Base-by-base conservation (phyloP, 2,797 vertebrate species). In the Gouania willdenowi region DNA sequence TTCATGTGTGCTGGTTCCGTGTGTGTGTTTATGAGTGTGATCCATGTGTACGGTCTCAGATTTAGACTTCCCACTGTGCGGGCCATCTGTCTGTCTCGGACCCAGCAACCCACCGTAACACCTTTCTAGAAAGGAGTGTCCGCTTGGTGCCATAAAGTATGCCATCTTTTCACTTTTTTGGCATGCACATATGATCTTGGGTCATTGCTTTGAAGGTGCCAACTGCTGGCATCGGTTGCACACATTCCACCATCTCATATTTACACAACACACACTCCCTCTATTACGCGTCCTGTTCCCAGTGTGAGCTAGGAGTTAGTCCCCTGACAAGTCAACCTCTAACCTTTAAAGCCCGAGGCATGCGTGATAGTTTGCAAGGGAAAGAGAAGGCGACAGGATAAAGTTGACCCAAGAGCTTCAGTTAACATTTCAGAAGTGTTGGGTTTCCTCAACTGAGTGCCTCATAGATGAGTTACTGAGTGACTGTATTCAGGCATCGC, bases 81-180 rank as follows among this genome's bases (percentile, higher is more conserved):
- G 61, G 43, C 83, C 85, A 85, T 87, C 83, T 84, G 85, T 75
- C 64, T 72, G 80, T 77, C 75, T 76, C 71, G 83, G 78, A 82
- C 71, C 77, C 75, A 63, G 59, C 61, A 52, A 60, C 64, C 67
- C 65, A 57, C 72, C 70, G 45, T 71, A 77, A 78, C 71, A 75
- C 71, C 68, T 75, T 60, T n/a, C n/a, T 57, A 66, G 39, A 55
- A 10, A 41, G 33, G 57, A 48, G 61, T 29, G 50, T 44, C 45
- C 39, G 25, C 41, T 23, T 25, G 43, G 25, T 48, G 27, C 43
- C 18, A 1, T 52, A 30, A 46, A 49, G 42, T 48, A 18, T 56
- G 47, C 41, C 42, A 47, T 23, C 57, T 47, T 45, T 10, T 24
- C 32, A 14, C 43, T 46, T 50, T 62, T 56, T 25, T 81, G 73